Evolutionary conservation across 2,797 vertebrate species (phyloP).

Genomic region (Meda fulgida): DNA sequence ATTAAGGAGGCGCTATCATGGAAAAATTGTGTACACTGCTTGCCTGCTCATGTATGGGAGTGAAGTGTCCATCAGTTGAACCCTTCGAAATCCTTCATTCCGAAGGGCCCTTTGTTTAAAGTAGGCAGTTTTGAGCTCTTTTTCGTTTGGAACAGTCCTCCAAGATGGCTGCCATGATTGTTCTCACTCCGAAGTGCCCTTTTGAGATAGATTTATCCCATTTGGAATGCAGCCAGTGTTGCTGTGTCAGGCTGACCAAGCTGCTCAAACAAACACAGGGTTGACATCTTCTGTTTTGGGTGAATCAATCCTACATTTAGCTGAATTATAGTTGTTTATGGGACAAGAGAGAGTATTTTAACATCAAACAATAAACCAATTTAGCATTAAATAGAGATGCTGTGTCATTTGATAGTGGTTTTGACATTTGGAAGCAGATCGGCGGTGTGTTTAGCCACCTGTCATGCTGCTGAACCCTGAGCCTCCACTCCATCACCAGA

Average conservation of each 20-base stretch:
- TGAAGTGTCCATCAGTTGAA: neutral
- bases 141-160: neutral
- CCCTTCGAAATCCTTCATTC: neutral
- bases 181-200: neutral
- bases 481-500: slow-evolving; percentile 33
- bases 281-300: neutral
- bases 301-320: neutral
- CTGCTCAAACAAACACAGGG: neutral
- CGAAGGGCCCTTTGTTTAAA: neutral
- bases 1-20: neutral
- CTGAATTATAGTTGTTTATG: neutral
- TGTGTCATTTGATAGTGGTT: slow-evolving; percentile 30
- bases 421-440: slow-evolving; percentile 59
- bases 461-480: slow-evolving; percentile 44
- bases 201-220: neutral
- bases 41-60: neutral
- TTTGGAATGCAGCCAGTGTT: neutral
- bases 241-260: neutral
- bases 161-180: neutral
- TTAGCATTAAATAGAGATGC: slow-evolving; percentile 16
- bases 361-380: neutral
- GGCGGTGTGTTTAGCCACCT: slow-evolving; percentile 52
- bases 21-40: neutral
- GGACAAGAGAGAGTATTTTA: neutral
- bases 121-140: neutral